phyloP scores from a whole-genome alignment of 1,140 invertebrate genomes.

The Ostrea denselamellosa region DNA sequence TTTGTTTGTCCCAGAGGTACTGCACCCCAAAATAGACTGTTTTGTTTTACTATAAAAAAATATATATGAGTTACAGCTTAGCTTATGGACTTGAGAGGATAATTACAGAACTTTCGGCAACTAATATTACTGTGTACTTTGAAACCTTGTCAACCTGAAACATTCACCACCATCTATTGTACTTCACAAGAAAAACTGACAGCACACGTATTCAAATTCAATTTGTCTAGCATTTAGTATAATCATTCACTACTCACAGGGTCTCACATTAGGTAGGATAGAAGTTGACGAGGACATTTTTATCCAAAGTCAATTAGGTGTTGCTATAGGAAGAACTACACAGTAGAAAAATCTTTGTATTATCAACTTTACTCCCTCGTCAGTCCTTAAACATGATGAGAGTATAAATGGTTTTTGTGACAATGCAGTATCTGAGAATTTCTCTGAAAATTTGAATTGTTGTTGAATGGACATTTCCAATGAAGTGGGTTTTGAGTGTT shows the following conservation, averaged over 20 bases:
- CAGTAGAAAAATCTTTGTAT: constrained; percentile 42
- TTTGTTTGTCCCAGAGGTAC: not conserved
- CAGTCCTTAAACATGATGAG: constrained; percentile 40
- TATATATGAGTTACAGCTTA: constrained; percentile 30
- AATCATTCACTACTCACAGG: constrained; percentile 57
- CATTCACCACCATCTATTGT: constrained; percentile 41
- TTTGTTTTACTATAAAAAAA: constrained; percentile 47
- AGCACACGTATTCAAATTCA: constrained; percentile 46
- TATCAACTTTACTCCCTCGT: constrained; percentile 44
- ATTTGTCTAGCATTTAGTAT: constrained; percentile 50
- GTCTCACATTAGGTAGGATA: constrained; percentile 45
- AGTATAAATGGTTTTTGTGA: constrained; percentile 38
- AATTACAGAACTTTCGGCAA: constrained; percentile 12
- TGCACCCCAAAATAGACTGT: constrained; percentile 41
- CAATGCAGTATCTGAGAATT: not conserved
- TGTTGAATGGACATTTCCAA: constrained; percentile 2
- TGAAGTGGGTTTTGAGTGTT: not conserved
- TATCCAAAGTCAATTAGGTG: constrained; percentile 54
- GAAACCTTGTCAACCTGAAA: not conserved
- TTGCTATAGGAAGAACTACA: constrained; percentile 48
- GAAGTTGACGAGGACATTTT: constrained; percentile 53
- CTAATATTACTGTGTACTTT: constrained; percentile 45
- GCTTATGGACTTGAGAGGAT: constrained; percentile 46
- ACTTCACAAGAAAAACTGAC: constrained; percentile 26
- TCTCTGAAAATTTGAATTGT: constrained; percentile 38